These are phyloP conservation scores for Abramis brama DNA, from an alignment of 2,113 vertebrate genomes.

Conservation along the genomic window DNA sequence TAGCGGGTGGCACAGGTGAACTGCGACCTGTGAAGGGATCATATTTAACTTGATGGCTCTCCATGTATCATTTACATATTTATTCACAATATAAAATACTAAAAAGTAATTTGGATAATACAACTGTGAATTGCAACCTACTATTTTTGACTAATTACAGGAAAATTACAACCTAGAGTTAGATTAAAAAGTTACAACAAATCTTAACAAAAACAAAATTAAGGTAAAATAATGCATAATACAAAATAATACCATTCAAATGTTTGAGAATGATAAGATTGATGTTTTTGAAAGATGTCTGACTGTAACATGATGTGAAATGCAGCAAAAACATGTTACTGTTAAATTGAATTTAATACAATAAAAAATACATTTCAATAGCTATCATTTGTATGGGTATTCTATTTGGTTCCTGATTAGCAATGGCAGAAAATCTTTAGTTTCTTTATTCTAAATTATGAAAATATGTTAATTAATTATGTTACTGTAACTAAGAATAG, in stretches of 20 bases:
- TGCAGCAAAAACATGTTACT: not conserved
- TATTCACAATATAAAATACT: not conserved
- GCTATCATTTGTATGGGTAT: not conserved
- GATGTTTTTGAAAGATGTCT: too few relatives aligned
- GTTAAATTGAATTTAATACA: not conserved
- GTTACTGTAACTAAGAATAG: not conserved
- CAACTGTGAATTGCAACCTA: not conserved
- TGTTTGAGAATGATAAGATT: too few relatives aligned
- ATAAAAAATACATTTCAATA: not conserved
- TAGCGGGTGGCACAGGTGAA: constrained; percentile 79
- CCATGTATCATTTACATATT: not conserved
- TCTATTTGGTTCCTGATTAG: not conserved
- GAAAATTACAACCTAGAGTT: not conserved
- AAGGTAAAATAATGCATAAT: too few relatives aligned
- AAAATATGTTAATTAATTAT: not conserved
- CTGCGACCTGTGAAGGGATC: constrained; percentile 68
- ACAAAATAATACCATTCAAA: too few relatives aligned
- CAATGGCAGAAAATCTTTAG: not conserved
- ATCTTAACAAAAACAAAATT: not conserved
- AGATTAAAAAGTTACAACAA: not conserved
- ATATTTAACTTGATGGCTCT: not conserved
- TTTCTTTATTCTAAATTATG: not conserved
- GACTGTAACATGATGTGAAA: not conserved
- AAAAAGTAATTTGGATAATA: not conserved
- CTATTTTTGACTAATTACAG: not conserved